phyloP scores from a whole-genome alignment of 2,888 invertebrate species.

The Cacoxenus indagator region DNA sequence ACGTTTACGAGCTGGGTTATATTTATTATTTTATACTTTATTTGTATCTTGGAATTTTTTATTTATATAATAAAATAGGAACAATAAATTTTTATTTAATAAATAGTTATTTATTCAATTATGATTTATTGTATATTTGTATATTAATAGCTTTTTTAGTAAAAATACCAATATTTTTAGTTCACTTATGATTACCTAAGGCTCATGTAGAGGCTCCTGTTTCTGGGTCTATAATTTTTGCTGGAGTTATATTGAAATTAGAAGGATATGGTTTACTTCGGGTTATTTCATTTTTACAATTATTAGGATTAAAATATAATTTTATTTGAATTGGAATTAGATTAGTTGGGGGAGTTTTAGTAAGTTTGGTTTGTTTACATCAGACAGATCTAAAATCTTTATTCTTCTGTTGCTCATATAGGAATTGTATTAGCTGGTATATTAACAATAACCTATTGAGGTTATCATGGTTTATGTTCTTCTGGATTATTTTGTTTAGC shows the following conservation, averaged over 20 bases:
- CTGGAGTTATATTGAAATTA: slow-evolving; percentile 80
- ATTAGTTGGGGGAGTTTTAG: slow-evolving; percentile 74
- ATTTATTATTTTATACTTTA: slow-evolving; percentile 81
- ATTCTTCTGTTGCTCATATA: slow-evolving; percentile 78
- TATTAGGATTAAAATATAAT: slow-evolving; percentile 72
- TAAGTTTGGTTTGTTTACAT: slow-evolving; percentile 78
- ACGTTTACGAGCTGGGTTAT: slow-evolving; percentile 77
- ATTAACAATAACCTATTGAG: slow-evolving; percentile 74
- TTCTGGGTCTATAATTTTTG: slow-evolving; percentile 81
- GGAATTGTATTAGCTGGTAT: slow-evolving; percentile 75
- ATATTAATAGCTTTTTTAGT: slow-evolving; percentile 78
- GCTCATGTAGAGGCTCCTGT: slow-evolving; percentile 84
- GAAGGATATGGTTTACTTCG: slow-evolving; percentile 80
- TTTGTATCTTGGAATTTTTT: slow-evolving; percentile 73
- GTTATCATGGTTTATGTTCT: slow-evolving; percentile 78
- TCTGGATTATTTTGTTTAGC: slow-evolving; percentile 78
- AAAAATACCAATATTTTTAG: slow-evolving; percentile 79
- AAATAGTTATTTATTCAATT: slow-evolving; percentile 70
- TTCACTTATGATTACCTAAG: slow-evolving; percentile 80
- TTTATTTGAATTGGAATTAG: slow-evolving; percentile 73
- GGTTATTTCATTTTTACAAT: slow-evolving; percentile 72
- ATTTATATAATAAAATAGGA: slow-evolving; percentile 62
- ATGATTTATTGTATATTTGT: slow-evolving; percentile 71
- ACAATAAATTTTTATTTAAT: slow-evolving; percentile 74
- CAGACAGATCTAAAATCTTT: slow-evolving; percentile 80